These are phyloP conservation scores for Ligdia adustata DNA, from an alignment of 2,888 invertebrate species.

Conservation along the genomic window DNA sequence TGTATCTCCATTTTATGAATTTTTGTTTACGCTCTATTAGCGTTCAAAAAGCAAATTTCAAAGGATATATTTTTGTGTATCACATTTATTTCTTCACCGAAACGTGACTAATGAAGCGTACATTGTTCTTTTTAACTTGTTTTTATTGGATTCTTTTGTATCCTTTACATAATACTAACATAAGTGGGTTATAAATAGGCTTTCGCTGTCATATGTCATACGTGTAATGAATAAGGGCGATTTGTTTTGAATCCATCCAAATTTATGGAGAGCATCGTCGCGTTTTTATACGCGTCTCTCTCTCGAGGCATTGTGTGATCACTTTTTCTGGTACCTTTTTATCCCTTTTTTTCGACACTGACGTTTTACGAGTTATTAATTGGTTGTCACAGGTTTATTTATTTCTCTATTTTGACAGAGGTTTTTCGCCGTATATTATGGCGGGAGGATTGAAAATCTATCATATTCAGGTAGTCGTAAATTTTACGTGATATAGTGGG, in stretches of 20 bases:
- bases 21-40: constrained; percentile 50
- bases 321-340: constrained; percentile 79
- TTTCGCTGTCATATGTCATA: constrained; percentile 78
- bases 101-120: constrained; percentile 78
- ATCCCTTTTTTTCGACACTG: constrained; percentile 77
- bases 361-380: constrained; percentile 85
- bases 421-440: constrained; percentile 79
- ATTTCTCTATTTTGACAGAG: constrained; percentile 83
- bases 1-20: constrained; percentile 16
- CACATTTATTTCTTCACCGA: constrained; percentile 37
- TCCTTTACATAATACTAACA: constrained; percentile 65
- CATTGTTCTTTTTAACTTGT: constrained; percentile 61
- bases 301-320: constrained; percentile 76
- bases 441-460: constrained; percentile 82
- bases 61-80: constrained; percentile 21
- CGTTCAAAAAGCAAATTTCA: constrained; percentile 37
- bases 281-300: constrained; percentile 80
- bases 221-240: constrained; percentile 84
- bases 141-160: constrained; percentile 68
- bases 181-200: constrained; percentile 76
- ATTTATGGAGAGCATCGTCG: constrained; percentile 79
- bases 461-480: constrained; percentile 84
- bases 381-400: constrained; percentile 82
- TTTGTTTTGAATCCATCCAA: constrained; percentile 83
- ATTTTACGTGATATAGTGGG: constrained; percentile 81